Evolutionary conservation across 2,113 vertebrate genomes (phyloP), one percentile per base, ranked within the genome.

Genomic region (Euleptes europaea): DNA sequence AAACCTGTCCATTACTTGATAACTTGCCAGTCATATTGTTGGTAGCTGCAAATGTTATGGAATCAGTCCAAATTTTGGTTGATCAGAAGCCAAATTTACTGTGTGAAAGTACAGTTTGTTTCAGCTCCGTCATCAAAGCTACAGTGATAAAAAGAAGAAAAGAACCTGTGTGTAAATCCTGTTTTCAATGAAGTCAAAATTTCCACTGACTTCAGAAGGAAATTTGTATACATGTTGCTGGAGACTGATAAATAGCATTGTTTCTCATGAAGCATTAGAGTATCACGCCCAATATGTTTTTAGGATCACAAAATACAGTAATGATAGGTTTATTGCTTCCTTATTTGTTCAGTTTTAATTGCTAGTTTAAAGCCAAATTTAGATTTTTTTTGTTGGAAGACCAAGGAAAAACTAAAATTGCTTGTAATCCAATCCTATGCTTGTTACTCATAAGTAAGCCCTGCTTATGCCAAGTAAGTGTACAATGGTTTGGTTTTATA

Each of bases 171-270:
- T 89, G 35, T 74, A 89, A 67, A 84, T 73, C 66, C 57, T 33
- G 78, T 89, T 91, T 75, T 79, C 31, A 0, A 13, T 57, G 2
- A 90, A 91, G 85, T 91, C 65, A 86, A 67, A 88, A 76, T 28
- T 93, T 85, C 35, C 42, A 4, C 74, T 31, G 33, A 78, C 80
- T 66, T 90, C 88, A 82, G 75, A 86, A 85, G 67, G 88, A 23
- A 35, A 49, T 79, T 33, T 76, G 65, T 33, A 65, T 11, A 5
- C 88, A 86, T 8, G 31, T 86, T 26, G 0, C 17, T 54, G 63
- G 71, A 80, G 89, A 70, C 15, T 84, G 10, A 35, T 80, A 75
- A 83, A 33, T 12, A 40, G 35, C 33, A n/a, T 44, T 60, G 13
- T 87, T 93, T 5, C 65, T 66, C 86, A 26, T 82, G 85, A 83